phyloP scores from a whole-genome alignment of 2,888 invertebrate species.

The Cactoblastis cactorum region DNA sequence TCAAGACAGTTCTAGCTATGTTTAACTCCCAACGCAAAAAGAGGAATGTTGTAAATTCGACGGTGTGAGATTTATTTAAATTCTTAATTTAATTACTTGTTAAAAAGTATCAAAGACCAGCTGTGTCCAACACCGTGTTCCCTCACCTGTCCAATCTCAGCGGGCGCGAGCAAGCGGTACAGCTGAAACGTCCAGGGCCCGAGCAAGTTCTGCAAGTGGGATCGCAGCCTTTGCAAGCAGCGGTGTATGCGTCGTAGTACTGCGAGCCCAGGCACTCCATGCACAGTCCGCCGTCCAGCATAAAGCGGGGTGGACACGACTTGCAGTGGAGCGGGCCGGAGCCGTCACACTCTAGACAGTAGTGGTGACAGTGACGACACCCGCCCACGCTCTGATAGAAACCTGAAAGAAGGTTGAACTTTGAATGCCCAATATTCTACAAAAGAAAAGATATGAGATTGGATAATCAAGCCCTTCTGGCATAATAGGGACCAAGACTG shows the following conservation, averaged over 20 bases:
- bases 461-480: too few species aligned
- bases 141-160: slow-evolving; percentile 80
- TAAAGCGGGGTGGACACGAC: slow-evolving; percentile 85
- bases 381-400: slow-evolving; percentile 90
- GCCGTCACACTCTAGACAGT: slow-evolving; percentile 91
- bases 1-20: too few species aligned
- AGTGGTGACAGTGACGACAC: slow-evolving; percentile 93
- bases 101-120: too few species aligned
- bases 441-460: too few species aligned
- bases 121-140: too few species aligned
- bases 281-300: slow-evolving; percentile 86
- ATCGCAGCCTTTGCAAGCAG: slow-evolving; percentile 84
- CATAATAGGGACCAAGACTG: too few species aligned
- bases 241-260: slow-evolving; percentile 84
- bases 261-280: slow-evolving; percentile 87
- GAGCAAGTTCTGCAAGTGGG: slow-evolving; percentile 82
- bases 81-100: too few species aligned
- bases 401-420: slow-evolving; percentile 45
- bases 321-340: slow-evolving; percentile 87
- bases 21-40: too few species aligned
- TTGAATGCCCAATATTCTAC: neutral
- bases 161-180: slow-evolving; percentile 82
- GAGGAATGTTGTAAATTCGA: too few species aligned
- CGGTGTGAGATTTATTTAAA: too few species aligned
- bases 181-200: slow-evolving; percentile 84